phyloP scores from a whole-genome alignment of 1,140 invertebrate genomes.

The Penaeus japonicus region DNA sequence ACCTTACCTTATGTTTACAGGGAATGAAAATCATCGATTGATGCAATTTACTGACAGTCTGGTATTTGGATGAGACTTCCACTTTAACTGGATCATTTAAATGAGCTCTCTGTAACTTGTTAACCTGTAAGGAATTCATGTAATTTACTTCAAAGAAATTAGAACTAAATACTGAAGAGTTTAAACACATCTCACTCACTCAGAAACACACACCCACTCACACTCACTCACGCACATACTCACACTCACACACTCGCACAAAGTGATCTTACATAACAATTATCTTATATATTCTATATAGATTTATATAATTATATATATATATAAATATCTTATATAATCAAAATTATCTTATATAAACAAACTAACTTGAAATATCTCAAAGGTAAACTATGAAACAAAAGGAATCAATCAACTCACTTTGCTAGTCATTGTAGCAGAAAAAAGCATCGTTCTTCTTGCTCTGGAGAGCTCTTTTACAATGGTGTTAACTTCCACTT shows the following conservation, averaged over 20 bases:
- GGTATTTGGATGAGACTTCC: conserved; percentile 96
- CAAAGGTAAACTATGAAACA: not conserved
- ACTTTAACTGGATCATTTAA: conserved; percentile 92
- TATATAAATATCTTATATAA: no score
- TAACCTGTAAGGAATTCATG: conserved; percentile 71
- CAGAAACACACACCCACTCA: no score
- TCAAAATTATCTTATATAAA: not conserved
- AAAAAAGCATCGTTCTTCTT: conserved; percentile 89
- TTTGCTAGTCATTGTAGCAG: conserved; percentile 94
- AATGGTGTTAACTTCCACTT: conserved; percentile 95
- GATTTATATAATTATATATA: no score
- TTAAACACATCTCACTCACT: no score
- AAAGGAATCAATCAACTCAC: not conserved
- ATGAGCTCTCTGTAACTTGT: conserved; percentile 94
- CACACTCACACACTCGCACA: no score
- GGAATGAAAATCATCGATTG: conserved; percentile 98
- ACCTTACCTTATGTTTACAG: conserved; percentile 86
- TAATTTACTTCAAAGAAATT: no score
- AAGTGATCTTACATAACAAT: no score
- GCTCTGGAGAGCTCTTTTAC: conserved; percentile 80
- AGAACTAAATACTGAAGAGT: not conserved
- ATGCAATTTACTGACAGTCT: conserved; percentile 95
- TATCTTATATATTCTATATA: no score
- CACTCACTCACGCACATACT: no score
- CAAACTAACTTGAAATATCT: not conserved